phyloP scores from a whole-genome alignment of 2,113 vertebrate genomes.

The Haplochromis burtoni region DNA sequence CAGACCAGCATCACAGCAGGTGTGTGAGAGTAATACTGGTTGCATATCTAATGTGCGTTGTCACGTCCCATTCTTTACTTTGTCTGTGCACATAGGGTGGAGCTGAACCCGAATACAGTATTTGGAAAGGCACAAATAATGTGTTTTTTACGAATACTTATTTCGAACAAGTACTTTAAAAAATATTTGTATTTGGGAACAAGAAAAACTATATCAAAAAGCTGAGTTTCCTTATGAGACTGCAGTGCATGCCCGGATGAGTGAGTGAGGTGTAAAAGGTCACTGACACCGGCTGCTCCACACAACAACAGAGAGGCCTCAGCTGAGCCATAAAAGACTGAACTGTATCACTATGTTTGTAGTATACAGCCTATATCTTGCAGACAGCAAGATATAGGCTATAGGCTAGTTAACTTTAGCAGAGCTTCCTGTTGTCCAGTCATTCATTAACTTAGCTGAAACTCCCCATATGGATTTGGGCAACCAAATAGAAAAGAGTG shows the following conservation, averaged over 20 bases:
- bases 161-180: neutral
- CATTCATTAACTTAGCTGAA: neutral
- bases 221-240: neutral
- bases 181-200: neutral
- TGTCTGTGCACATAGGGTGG: neutral
- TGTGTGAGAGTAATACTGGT: neutral
- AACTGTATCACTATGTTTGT: neutral
- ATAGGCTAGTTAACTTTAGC: neutral
- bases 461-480: neutral
- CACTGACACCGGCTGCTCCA: neutral
- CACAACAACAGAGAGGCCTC: neutral
- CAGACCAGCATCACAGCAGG: conserved; percentile 3
- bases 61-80: neutral
- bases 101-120: neutral
- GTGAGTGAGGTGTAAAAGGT: neutral
- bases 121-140: neutral
- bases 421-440: neutral
- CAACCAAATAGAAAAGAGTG: neutral
- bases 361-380: no score
- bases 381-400: neutral
- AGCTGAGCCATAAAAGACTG: neutral
- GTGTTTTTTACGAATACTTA: neutral
- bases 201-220: neutral
- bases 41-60: neutral
- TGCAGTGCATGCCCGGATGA: neutral